These are phyloP conservation scores for Drosophila robusta DNA, from an alignment of 2,888 invertebrate genomes.

Conservation along the genomic window DNA sequence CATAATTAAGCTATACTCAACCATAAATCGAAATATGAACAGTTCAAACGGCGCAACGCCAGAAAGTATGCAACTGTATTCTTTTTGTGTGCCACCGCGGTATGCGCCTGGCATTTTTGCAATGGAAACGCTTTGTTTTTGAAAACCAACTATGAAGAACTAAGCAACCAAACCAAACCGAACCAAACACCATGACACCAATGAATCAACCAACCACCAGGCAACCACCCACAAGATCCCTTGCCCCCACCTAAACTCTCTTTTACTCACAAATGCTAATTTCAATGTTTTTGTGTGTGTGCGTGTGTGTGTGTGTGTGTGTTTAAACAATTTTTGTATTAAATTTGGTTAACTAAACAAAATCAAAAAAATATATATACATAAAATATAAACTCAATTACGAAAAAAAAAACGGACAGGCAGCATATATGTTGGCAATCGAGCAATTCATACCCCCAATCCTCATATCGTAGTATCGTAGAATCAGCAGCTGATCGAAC, in stretches of 20 bases:
- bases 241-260: slow-evolving; percentile 24
- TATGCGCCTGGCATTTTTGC: slow-evolving; percentile 56
- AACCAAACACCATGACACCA: slow-evolving; percentile 45
- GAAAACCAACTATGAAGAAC: slow-evolving; percentile 41
- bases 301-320: slow-evolving; percentile 35
- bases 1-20: slow-evolving; percentile 42
- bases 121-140: slow-evolving; percentile 67
- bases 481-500: slow-evolving; percentile 58
- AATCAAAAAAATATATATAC: slow-evolving; percentile 20
- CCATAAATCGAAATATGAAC: slow-evolving; percentile 53
- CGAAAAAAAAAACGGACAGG: slow-evolving; percentile 84
- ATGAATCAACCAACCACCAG: slow-evolving; percentile 30
- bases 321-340: slow-evolving; percentile 77
- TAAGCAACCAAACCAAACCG: slow-evolving; percentile 39
- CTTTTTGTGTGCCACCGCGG: slow-evolving; percentile 54
- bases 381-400: slow-evolving; percentile 37
- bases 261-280: slow-evolving; percentile 64
- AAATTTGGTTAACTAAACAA: slow-evolving; percentile 78
- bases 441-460: slow-evolving; percentile 80
- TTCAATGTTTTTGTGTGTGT: slow-evolving; percentile 78
- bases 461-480: slow-evolving; percentile 48
- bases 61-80: slow-evolving; percentile 48
- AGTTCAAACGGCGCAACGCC: slow-evolving; percentile 44
- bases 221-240: slow-evolving; percentile 26
- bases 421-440: slow-evolving; percentile 86